Evolutionary conservation across 2,113 vertebrate species (phyloP).

Genomic region (Forbesichthys agassizii): DNA sequence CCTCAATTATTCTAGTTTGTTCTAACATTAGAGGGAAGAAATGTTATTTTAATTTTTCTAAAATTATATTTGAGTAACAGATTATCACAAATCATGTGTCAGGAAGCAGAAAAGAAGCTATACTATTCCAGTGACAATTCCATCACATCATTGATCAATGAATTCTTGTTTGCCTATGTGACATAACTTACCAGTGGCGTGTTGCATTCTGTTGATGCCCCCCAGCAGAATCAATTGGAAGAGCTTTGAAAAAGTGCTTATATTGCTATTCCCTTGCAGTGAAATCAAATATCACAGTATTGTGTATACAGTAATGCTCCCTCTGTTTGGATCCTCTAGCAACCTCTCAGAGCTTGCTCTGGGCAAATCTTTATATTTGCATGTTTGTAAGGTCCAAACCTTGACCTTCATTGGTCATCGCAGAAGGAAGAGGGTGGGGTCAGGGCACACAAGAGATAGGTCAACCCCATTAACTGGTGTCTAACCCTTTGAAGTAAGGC

Average conservation of each 20-base stretch:
- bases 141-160: too few species aligned
- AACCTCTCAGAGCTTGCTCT: neutral
- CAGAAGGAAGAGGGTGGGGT: constrained; percentile 34
- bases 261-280: constrained; percentile 2
- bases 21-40: too few species aligned
- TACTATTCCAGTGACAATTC: too few species aligned
- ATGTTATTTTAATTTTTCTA: too few species aligned
- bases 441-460: constrained; percentile 16
- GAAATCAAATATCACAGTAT: neutral
- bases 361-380: neutral
- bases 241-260: constrained; percentile 17
- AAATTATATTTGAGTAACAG: too few species aligned
- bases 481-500: constrained; percentile 8
- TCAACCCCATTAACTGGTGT: constrained; percentile 23
- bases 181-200: constrained; percentile 55
- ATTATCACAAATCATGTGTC: too few species aligned
- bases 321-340: neutral
- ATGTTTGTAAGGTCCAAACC: constrained; percentile 6
- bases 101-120: too few species aligned
- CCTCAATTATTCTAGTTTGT: too few species aligned
- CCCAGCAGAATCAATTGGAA: neutral
- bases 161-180: too few species aligned
- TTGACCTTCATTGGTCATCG: constrained; percentile 59
- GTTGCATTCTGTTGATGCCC: constrained; percentile 39
- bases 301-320: neutral